Evolutionary conservation across 1,140 invertebrate species (phyloP), one percentile per base, ranked within the genome.

Genomic region (Cyphomyrmex costatus): DNA sequence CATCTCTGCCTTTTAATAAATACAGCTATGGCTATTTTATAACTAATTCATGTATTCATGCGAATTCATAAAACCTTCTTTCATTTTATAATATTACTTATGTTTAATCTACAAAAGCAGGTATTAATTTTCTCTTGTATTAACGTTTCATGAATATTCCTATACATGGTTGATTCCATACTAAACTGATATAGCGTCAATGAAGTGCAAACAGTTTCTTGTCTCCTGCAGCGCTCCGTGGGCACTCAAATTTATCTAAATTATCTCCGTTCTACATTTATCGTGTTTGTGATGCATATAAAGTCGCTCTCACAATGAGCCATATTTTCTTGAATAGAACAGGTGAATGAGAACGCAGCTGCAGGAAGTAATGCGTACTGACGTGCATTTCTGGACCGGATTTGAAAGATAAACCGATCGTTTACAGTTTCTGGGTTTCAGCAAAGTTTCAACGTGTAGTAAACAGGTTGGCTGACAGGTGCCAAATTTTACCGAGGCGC

Each of bases 211-310:
- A 71, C 66, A 78, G 16, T 80, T 51, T 46, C 53, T 60, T 46
- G n/a, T 80, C 21, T 77, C 24, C 14, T 19, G 10, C 7, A 19
- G 46, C 24, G 24, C 19, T 21, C 21, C 5, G 21, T 12, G n/a
- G 4, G 24, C 65, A 73, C 36, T 82, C 33, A 19, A 82, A 82
- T 73, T 82, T 73, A 82, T 82, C 66, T 46, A 19, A 82, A 73
- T 82, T 82, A 82, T 82, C 53, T 71, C 36, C 3, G 7, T 60
- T 12, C 33, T 12, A 14, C 53, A 16, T 60, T 73, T 82, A 82
- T 82, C 66, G 24, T n/a, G 12, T 14, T 36, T 19, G 4, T 10
- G 53, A 53, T 33, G 46, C 49, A 60, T 82, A 73, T 82, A 73
- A 82, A 82, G 33, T 12, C n/a, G 19, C 12, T 33, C 21, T 46